Conservation (phyloP, 2,797 vertebrate genomes). For the Esox lucius region DNA sequence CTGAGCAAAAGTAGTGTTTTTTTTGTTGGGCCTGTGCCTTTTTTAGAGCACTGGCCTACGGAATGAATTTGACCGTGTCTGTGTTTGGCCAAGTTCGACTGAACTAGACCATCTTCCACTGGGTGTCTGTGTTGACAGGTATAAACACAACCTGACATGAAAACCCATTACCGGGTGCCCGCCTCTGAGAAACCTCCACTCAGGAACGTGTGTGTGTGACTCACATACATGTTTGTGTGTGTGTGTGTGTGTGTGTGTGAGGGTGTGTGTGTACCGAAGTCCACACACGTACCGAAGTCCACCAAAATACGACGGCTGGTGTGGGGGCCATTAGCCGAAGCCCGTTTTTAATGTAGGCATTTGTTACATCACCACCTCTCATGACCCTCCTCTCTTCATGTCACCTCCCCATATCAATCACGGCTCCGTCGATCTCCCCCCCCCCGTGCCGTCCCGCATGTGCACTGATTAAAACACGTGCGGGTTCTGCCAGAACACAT, state of each 20-base stretch:
- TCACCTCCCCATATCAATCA: background rate
- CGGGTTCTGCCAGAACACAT: background rate
- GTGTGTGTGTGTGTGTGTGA: background rate
- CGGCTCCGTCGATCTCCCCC: too few species aligned
- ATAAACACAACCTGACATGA: background rate
- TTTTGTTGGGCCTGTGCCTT: background rate
- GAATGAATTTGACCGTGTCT: background rate
- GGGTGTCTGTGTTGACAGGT: background rate
- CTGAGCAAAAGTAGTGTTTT: background rate
- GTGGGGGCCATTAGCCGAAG: background rate
- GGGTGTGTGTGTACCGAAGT: background rate
- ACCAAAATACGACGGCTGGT: background rate
- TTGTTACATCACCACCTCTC: background rate
- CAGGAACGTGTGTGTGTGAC: background rate
- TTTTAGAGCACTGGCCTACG: background rate
- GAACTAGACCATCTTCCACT: background rate
- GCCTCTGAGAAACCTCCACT: background rate
- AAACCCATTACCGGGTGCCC: background rate
- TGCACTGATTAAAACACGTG: background rate
- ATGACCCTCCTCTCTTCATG: background rate
- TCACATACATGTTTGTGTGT: background rate
- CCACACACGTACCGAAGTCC: too few species aligned
- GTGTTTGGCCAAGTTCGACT: background rate
- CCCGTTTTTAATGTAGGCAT: background rate
- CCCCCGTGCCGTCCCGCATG: background rate